Percentiles rank a stretch among this genome's conserved stretches.
Conservation (phyloP, 2,797 vertebrate species). For the Poliocrania exsul region DNA sequence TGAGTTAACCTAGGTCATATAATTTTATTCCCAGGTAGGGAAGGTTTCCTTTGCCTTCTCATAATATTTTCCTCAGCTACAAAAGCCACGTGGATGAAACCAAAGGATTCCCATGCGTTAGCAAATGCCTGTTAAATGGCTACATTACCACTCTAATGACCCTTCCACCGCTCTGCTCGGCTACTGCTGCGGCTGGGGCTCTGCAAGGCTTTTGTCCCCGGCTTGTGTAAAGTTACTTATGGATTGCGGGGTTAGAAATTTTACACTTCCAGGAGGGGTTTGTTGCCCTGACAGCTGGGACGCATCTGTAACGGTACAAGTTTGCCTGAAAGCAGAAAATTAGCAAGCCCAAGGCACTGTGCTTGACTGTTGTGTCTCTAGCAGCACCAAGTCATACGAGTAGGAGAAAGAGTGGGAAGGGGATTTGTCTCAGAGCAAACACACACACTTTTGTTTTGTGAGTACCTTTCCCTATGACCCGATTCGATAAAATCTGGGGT, state of each 20-base stretch:
- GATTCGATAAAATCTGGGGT: not conserved
- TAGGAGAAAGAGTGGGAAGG: not conserved
- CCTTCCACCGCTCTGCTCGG: slow-evolving; percentile 76
- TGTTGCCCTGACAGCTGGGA: slow-evolving; percentile 86
- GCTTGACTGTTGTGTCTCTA: slow-evolving; percentile 74
- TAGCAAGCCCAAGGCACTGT: slow-evolving; percentile 65
- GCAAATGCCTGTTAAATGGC: slow-evolving; percentile 74
- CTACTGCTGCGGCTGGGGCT: slow-evolving; percentile 67
- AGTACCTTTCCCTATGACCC: not conserved
- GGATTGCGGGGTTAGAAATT: slow-evolving; percentile 83
- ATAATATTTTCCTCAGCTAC: slow-evolving; percentile 5
- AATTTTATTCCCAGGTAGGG: slow-evolving; percentile 40
- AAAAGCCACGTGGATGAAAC: slow-evolving; percentile 52
- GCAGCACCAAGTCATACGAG: slow-evolving; percentile 59
- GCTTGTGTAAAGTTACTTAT: slow-evolving; percentile 81
- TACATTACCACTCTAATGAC: slow-evolving; percentile 81
- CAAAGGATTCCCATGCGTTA: slow-evolving; percentile 52
- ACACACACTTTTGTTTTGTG: not conserved
- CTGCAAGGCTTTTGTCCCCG: slow-evolving; percentile 73
- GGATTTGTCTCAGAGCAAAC: not conserved
- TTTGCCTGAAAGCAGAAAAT: slow-evolving; percentile 83
- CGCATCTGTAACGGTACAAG: slow-evolving; percentile 91
- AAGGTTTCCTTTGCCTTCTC: slow-evolving; percentile 33
- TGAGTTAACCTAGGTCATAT: not conserved
- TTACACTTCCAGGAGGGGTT: slow-evolving; percentile 82